Evolutionary conservation across 2,113 vertebrate genomes (phyloP).

Genomic region (Lamprologus ornatipinnis): DNA sequence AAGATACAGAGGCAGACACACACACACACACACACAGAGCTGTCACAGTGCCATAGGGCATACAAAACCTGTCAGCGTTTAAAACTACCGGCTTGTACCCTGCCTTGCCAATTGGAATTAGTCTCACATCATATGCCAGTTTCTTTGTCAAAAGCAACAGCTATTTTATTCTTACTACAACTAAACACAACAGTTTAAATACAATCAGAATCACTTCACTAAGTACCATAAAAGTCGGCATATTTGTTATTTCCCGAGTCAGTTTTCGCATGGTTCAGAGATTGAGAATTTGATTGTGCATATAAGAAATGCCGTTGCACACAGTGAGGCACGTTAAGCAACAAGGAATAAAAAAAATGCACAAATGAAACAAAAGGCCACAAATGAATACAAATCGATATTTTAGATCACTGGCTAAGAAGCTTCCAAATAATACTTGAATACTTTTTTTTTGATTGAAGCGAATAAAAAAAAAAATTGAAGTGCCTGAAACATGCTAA

Average conservation of each 20-base stretch:
- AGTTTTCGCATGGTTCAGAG: not conserved
- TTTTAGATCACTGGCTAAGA: not conserved
- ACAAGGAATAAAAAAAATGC: not conserved
- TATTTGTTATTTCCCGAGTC: not conserved
- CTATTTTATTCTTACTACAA: not conserved
- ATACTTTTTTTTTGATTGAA: not conserved
- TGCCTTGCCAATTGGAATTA: conserved; percentile 46
- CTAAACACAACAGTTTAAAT: not conserved
- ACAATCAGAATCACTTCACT: not conserved
- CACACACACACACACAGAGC: not conserved
- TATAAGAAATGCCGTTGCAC: not conserved
- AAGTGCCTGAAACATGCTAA: conserved; percentile 13
- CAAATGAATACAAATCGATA: not conserved
- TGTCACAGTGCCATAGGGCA: conserved; percentile 50
- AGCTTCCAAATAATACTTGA: not conserved
- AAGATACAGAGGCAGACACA: not conserved
- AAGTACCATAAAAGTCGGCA: not conserved
- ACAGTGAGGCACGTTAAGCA: not conserved
- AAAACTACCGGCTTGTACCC: conserved; percentile 40
- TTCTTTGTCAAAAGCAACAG: conserved; percentile 29
- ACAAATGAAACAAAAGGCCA: not conserved
- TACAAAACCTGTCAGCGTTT: conserved; percentile 50
- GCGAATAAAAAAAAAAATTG: not conserved
- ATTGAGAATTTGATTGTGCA: not conserved
- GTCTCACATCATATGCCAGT: conserved; percentile 23